Evolutionary conservation across 64 coral and sea anemone species (phyloP).

Genomic region (Dendrophyllia cribrosa): DNA sequence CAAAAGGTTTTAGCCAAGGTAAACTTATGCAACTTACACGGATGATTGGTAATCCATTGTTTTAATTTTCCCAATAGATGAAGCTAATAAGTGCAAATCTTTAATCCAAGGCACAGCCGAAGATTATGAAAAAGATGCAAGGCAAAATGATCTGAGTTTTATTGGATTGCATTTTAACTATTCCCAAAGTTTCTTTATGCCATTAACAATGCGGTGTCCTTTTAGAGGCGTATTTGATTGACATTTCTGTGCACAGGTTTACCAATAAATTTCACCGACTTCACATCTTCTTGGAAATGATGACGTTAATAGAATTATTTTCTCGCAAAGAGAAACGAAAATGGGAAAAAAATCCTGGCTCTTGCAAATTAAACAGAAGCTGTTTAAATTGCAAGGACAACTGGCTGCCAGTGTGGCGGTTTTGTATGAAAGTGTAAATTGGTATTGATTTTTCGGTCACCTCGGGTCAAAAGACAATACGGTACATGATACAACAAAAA

Average conservation of each 20-base stretch:
- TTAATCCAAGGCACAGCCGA: not conserved
- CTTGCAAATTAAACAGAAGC: not conserved
- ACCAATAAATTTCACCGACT: not conserved
- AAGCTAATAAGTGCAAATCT: not conserved
- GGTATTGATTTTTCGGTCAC: constrained; percentile 42
- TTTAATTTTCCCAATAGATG: not conserved
- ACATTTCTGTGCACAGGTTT: not conserved
- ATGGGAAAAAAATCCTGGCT: not conserved
- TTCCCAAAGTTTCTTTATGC: not conserved
- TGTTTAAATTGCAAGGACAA: not conserved
- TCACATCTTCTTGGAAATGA: not conserved
- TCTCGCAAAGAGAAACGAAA: not conserved
- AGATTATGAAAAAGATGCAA: not conserved
- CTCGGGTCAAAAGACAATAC: constrained; percentile 36
- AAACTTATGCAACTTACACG: constrained; percentile 22
- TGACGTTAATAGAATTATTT: not conserved
- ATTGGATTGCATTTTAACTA: not conserved
- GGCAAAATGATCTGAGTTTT: not conserved
- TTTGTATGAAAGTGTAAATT: constrained; percentile 53
- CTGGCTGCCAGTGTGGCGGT: constrained; percentile 10
- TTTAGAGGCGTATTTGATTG: not conserved
- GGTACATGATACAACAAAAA: constrained; percentile 28
- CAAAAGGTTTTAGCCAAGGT: not conserved
- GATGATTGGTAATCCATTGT: constrained; percentile 11
- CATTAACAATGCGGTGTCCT: not conserved